Base-by-base conservation (phyloP, 2,113 vertebrate species). In the Solea solea region DNA sequence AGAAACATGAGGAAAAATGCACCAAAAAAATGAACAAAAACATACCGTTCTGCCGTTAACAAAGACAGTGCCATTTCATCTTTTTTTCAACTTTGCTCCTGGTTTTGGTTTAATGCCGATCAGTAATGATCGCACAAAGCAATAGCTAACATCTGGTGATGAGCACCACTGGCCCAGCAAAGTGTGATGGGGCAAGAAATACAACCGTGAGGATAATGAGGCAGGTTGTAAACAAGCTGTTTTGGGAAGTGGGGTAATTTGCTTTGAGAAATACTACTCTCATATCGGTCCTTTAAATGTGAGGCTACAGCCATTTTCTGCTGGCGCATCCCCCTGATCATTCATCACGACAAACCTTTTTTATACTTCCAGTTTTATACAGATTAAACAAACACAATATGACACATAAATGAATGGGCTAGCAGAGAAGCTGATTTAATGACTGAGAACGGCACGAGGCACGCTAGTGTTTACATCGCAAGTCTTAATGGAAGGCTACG, bases 171-270 rank as follows among this genome's bases (percentile, higher is more conserved):
- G 25, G 25, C 14, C 60, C 25, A n/a, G n/a, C 46, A 61, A 61
- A 28, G 59, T 48, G 21, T 48, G 21, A 61, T 61, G 58, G 41
- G 16, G 16, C 42, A 57, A 7, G 15, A 68, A 40, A 57, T 46
- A 16, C 28, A 7, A 39, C 25, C 40, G 10, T 9, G 9, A 25
- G 4, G 39, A 42, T 14, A 58, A 58, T 58, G 16, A 65, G 41
- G 44, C 67, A 61, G 41, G 25, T 53, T 39, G 58, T 14, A 44
- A 45, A 70, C 40, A 45, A 52, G 40, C 14, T 10, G 21, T 53
- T 70, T 70, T 62, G 40, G 58, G 50, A 46, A 54, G 28, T 46
- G 12, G 25, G 15, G 1, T 54, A 34, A 9, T 71, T 71, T 16
- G 41, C 11, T 61, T 28, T 13, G 44, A 63, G 28, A 42, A 27